These are phyloP conservation scores for Halotydeus destructor DNA, from an alignment of 1,140 invertebrate genomes.

Conservation along the genomic window DNA sequence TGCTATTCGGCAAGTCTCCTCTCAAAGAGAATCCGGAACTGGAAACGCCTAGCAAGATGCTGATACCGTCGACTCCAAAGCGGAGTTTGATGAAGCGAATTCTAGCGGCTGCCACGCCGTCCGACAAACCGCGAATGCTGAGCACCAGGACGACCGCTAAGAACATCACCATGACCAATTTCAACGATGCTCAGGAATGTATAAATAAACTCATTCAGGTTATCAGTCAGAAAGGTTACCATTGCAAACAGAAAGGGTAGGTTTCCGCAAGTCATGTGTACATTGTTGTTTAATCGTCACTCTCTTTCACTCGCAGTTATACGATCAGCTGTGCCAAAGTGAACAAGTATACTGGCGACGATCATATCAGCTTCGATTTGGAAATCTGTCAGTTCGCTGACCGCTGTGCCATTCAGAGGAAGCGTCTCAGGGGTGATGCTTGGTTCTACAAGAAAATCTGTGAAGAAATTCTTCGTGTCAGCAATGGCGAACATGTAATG, in stretches of 20 bases:
- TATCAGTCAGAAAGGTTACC: slow-evolving; percentile 9
- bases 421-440: slow-evolving; percentile 54
- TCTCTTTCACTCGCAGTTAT: slow-evolving; percentile 4
- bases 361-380: slow-evolving; percentile 43
- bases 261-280: not conserved
- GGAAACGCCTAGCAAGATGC: too few species aligned
- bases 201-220: slow-evolving; percentile 10
- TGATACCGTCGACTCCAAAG: slow-evolving; percentile 12
- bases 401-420: slow-evolving; percentile 44
- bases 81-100: slow-evolving; percentile 15
- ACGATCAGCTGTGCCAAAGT: slow-evolving; percentile 6
- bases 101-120: slow-evolving; percentile 12
- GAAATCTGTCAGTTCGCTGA: slow-evolving; percentile 44
- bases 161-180: slow-evolving; percentile 14
- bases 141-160: not conserved
- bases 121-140: slow-evolving; percentile 5
- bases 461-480: slow-evolving; percentile 42
- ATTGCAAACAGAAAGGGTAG: slow-evolving; percentile 15
- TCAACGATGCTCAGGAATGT: slow-evolving; percentile 10
- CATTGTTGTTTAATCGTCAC: not conserved
- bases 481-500: too few species aligned
- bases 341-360: slow-evolving; percentile 4
- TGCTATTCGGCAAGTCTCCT: too few species aligned
- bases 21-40: too few species aligned
- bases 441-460: slow-evolving; percentile 71